Evolutionary conservation across 2,797 vertebrate genomes (phyloP).

Genomic region (Micromesistius poutassou): DNA sequence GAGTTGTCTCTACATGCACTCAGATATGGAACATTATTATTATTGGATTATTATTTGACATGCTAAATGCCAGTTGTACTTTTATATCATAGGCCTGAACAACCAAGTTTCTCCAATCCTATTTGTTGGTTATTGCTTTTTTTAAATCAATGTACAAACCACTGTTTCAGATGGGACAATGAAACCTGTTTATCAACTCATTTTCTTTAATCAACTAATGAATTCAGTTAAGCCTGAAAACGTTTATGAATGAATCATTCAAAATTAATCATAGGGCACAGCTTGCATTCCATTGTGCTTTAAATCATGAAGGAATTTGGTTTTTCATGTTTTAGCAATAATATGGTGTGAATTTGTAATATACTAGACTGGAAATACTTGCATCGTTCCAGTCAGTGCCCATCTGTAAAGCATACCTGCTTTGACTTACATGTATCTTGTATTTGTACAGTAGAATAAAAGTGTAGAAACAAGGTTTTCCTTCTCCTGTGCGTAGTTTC

Average conservation of each 20-base stretch:
- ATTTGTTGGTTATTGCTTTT: not conserved
- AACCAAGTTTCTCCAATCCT: not conserved
- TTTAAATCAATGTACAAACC: not conserved
- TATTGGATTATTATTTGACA: not conserved
- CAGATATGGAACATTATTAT: not conserved
- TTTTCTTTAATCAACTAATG: too few relatives aligned
- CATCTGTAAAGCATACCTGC: slow-evolving; percentile 19
- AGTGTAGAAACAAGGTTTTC: slow-evolving; percentile 13
- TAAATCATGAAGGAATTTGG: not conserved
- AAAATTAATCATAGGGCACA: not conserved
- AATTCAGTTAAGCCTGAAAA: not conserved
- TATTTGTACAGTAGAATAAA: slow-evolving; percentile 30
- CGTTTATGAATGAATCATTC: too few relatives aligned
- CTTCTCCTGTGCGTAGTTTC: slow-evolving; percentile 5
- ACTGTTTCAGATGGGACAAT: not conserved
- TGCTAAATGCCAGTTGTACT: slow-evolving; percentile 4
- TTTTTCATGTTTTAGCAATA: not conserved
- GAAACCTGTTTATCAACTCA: not conserved
- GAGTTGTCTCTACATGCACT: not conserved
- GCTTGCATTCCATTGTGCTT: slow-evolving; percentile 23
- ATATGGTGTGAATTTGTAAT: not conserved
- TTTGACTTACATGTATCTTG: slow-evolving; percentile 26
- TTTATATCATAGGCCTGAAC: not conserved
- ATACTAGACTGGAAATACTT: not conserved
- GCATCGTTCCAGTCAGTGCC: not conserved